These are phyloP conservation scores for Chirona hameri DNA, from an alignment of 2,888 invertebrate genomes.

Conservation along the genomic window DNA sequence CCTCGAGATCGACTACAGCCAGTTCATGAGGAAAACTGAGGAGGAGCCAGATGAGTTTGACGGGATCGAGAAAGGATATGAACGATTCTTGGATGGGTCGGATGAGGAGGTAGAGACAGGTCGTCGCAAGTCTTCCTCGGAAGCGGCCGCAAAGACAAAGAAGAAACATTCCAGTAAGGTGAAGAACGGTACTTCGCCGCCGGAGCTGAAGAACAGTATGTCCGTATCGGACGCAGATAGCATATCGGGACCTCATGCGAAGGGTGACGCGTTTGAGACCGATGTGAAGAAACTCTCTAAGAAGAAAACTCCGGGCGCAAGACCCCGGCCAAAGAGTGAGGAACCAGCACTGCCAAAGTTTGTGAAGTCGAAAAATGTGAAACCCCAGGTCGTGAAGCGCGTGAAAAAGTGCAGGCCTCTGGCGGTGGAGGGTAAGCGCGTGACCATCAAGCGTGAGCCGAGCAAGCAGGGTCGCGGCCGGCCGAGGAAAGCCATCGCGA, in stretches of 20 bases:
- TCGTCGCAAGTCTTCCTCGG: neutral
- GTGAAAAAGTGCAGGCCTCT: conserved; percentile 1
- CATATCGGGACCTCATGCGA: neutral
- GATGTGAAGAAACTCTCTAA: neutral
- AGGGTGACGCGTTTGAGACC: neutral
- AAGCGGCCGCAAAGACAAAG: neutral
- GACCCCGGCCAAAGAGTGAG: neutral
- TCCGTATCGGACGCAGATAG: neutral
- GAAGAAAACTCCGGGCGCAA: neutral
- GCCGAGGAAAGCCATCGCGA: neutral
- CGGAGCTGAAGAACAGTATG: neutral
- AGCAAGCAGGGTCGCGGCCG: neutral
- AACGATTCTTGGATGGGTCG: conserved; percentile 49
- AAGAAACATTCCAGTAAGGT: neutral
- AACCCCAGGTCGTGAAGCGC: neutral
- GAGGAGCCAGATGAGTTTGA: conserved; percentile 56
- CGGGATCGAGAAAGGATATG: conserved; percentile 57
- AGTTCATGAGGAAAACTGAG: conserved; percentile 57
- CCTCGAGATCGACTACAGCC: conserved; percentile 64
- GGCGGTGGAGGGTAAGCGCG: conserved; percentile 3
- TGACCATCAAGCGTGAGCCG: neutral
- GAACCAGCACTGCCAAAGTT: neutral
- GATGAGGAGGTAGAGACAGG: conserved; percentile 31
- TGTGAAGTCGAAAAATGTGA: neutral
- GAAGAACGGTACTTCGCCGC: neutral